Evolutionary conservation across 2,888 invertebrate genomes (phyloP), one percentile per base, ranked within the genome.

Genomic region (Leuctra nigra): DNA sequence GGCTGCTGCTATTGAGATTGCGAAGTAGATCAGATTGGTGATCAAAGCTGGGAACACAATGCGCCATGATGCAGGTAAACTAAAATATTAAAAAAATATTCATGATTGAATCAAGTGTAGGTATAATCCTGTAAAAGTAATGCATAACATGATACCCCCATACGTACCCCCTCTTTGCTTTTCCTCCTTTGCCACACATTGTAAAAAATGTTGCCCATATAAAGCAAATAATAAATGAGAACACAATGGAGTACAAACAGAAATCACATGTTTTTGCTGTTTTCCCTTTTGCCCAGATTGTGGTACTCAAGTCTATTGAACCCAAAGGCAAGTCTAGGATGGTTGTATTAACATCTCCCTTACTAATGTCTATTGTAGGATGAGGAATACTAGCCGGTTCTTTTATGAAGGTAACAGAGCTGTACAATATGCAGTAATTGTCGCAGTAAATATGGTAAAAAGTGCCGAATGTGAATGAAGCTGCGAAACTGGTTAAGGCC

Each of bases 181-280:
- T 52, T 4, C 58, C 58, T 46, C 58, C 58, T 58, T 53, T 58
- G 18, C 58, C 58, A 53, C 58, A 58, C 58, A 58, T 58, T 4
- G 53, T 52, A 50, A 58, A 58, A 38, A 58, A 58, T 22, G 55
- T 58, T 23, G 50, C 48, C 58, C 58, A 58, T 1, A 58, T 44
- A 18, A 55, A 38, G 14, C 50, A 55, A 53, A 58, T 55, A n/a
- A 58, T 55, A 11, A 58, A 55, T 24, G 58, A 58, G 14, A 52
- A 55, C 18, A 58, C 38, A 29, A 47, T 44, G 1, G 53, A 50
- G 46, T 52, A 58, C 23, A 46, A 53, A 29, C 55, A 55, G 39
- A 50, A 58, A 14, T 41, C 44, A 46, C 58, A 58, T n/a, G n/a
- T n/a, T n/a, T n/a, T n/a, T n/a, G n/a, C n/a, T n/a, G n/a, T n/a